These are phyloP conservation scores for Coregonus clupeaformis DNA, from an alignment of 2,113 vertebrate species.

Conservation along the genomic window DNA sequence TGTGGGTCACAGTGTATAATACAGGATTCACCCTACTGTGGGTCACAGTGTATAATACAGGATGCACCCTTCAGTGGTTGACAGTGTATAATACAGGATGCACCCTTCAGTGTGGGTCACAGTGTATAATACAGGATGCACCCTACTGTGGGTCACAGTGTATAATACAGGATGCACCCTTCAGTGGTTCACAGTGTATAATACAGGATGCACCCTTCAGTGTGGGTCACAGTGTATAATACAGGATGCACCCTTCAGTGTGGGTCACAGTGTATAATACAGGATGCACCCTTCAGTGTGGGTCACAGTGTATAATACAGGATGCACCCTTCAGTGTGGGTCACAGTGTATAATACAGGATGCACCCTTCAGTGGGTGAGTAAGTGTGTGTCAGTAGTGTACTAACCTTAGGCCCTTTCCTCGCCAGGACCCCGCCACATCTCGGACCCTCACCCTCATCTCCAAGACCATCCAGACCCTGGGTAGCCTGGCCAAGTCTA, in stretches of 20 bases:
- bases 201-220: neutral
- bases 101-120: neutral
- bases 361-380: neutral
- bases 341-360: neutral
- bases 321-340: neutral
- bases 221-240: neutral
- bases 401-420: conserved; percentile 5
- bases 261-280: neutral
- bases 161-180: neutral
- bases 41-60: neutral
- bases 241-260: neutral
- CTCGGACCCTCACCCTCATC: conserved; percentile 93
- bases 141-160: neutral
- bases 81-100: neutral
- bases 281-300: neutral
- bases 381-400: neutral
- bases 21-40: neutral
- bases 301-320: neutral
- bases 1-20: neutral
- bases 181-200: neutral
- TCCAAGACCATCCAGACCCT: conserved; percentile 98
- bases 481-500: conserved; percentile 96
- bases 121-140: neutral
- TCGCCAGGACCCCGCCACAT: conserved; percentile 88
- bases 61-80: neutral